A percentile compares a stretch with the other conserved stretches of the same genome.
Conservation (phyloP, 2,888 invertebrate species). For the Synergus japonicus region DNA sequence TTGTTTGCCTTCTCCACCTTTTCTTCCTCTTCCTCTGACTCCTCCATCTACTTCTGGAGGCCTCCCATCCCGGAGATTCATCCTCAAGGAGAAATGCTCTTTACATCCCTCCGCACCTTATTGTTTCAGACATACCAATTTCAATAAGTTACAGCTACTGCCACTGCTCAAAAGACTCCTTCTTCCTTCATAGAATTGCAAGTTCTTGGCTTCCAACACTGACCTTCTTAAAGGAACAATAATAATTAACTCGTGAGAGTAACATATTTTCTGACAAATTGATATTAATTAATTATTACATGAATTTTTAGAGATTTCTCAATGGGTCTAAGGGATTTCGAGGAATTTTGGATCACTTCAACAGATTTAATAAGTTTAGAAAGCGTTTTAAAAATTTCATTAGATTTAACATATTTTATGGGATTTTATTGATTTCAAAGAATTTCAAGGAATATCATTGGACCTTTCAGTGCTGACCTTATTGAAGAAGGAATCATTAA, state of each 20-base stretch:
- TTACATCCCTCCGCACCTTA: slow-evolving; percentile 17
- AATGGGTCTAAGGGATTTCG: too few species aligned
- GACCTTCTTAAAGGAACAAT: background rate
- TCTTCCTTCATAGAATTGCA: background rate
- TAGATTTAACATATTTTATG: too few species aligned
- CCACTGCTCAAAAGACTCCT: background rate
- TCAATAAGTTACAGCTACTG: slow-evolving; percentile 27
- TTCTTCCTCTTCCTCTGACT: slow-evolving; percentile 54
- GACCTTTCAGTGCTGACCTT: background rate
- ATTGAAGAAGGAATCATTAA: background rate
- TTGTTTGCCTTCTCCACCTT: slow-evolving; percentile 67
- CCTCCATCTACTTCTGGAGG: slow-evolving; percentile 48
- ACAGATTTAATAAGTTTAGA: too few species aligned
- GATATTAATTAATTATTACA: background rate
- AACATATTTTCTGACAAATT: background rate
- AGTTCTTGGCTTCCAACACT: background rate
- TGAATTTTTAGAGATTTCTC: too few species aligned
- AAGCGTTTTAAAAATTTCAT: too few species aligned
- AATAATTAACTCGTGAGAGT: background rate
- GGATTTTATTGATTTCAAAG: too few species aligned
- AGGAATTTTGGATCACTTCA: too few species aligned
- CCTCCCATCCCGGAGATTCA: slow-evolving; percentile 42
- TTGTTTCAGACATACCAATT: slow-evolving; percentile 23
- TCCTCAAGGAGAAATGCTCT: slow-evolving; percentile 12
- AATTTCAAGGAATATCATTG: too few species aligned